Evolutionary conservation across 2,888 invertebrate species (phyloP).

Genomic region (Ormyrus labotus): DNA sequence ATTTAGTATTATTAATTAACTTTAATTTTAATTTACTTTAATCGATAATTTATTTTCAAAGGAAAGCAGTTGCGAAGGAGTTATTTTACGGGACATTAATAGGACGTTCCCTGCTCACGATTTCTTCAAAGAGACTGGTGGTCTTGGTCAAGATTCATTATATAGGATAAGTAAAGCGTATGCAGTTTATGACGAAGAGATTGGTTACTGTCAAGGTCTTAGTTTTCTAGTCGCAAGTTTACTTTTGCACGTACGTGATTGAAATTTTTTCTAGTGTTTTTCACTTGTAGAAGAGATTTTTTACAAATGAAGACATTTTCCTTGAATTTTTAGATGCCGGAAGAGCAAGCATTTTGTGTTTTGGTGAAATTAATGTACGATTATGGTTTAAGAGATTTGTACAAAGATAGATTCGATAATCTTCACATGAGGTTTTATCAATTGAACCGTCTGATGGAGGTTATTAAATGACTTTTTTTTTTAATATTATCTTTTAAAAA

Average conservation of each 20-base stretch:
- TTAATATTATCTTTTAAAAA: conserved; percentile 49
- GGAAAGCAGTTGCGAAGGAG: conserved; percentile 96
- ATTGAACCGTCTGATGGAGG: conserved; percentile 93
- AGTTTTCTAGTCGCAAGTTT: conserved; percentile 98
- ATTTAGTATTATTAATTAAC: not conserved
- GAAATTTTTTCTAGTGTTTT: not conserved
- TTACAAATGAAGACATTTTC: conserved; percentile 20
- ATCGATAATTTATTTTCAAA: conserved; percentile 70
- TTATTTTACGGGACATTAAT: conserved; percentile 97
- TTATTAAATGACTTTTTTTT: conserved; percentile 64
- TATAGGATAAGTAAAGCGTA: conserved; percentile 98
- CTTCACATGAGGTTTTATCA: conserved; percentile 96
- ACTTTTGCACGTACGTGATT: conserved; percentile 89
- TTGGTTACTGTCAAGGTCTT: conserved; percentile 99
- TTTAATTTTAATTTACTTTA: conserved; percentile 6
- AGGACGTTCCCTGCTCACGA: conserved; percentile 99
- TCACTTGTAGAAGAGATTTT: not conserved
- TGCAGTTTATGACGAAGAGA: conserved; percentile 97
- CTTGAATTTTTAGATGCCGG: conserved; percentile 90
- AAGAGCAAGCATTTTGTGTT: conserved; percentile 99
- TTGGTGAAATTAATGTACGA: conserved; percentile 98
- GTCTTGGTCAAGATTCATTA: conserved; percentile 95
- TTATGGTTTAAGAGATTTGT: conserved; percentile 94
- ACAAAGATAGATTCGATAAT: conserved; percentile 97
- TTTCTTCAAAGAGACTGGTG: conserved; percentile 96